Percentiles rank a stretch among this genome's conserved stretches.
These are phyloP conservation scores for Benthosema pterotum DNA, from an alignment of 2,797 vertebrate species.

Conservation along the genomic window DNA sequence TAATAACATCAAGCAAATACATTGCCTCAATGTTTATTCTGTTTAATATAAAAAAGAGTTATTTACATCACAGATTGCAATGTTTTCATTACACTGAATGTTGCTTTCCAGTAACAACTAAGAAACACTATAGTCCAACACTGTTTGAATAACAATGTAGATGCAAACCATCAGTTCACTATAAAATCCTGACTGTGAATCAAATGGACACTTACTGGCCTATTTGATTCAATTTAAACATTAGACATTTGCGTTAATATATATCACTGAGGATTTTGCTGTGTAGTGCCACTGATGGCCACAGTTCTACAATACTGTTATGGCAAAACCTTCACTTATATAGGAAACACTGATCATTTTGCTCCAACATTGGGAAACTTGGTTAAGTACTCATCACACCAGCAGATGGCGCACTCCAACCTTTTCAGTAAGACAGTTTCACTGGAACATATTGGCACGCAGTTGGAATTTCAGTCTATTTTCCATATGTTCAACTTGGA, in stretches of 20 bases:
- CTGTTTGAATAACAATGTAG: background rate
- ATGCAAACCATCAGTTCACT: too few relatives aligned
- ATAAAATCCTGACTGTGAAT: background rate
- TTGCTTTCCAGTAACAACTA: too few relatives aligned
- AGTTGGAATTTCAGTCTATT: constrained; percentile 28
- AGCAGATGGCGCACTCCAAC: constrained; percentile 45
- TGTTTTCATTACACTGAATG: too few relatives aligned
- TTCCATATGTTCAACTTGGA: background rate
- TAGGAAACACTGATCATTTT: constrained; percentile 22
- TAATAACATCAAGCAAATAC: too few relatives aligned
- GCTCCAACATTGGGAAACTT: constrained; percentile 6
- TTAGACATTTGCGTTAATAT: too few relatives aligned
- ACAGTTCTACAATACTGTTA: constrained; percentile 20
- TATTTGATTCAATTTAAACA: too few relatives aligned
- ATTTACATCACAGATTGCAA: too few relatives aligned
- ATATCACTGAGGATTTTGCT: too few relatives aligned
- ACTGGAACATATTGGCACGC: constrained; percentile 15
- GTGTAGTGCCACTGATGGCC: background rate
- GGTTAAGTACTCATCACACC: constrained; percentile 9
- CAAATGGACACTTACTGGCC: too few relatives aligned
- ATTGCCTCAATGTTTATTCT: too few relatives aligned
- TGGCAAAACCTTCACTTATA: constrained; percentile 13
- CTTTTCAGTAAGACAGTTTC: constrained; percentile 4
- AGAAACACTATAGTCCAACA: background rate
- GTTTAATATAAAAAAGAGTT: too few relatives aligned